Conservation (phyloP, 1,140 invertebrate genomes). For the Oscheius sp. region DNA sequence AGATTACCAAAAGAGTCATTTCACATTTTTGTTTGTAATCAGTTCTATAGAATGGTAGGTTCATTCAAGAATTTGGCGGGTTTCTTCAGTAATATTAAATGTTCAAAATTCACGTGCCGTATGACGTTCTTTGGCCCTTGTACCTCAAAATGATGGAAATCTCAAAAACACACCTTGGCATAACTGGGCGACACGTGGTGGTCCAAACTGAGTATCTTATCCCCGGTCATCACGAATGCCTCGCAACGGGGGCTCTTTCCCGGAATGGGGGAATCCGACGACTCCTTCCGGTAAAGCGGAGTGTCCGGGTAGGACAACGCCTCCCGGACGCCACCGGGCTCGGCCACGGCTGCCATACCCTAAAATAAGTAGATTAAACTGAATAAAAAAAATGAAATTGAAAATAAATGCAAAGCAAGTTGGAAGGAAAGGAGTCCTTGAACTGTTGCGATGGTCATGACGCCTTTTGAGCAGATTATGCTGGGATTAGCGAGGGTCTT, state of each 20-base stretch:
- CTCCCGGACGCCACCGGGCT: background rate
- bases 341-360: background rate
- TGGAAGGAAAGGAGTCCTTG: too few relatives aligned
- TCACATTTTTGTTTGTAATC: too few relatives aligned
- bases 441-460: too few relatives aligned
- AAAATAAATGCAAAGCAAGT: too few relatives aligned
- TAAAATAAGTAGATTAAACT: background rate
- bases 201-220: constrained; percentile 81
- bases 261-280: background rate
- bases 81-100: too few relatives aligned
- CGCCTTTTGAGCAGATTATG: too few relatives aligned
- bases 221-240: constrained; percentile 95
- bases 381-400: background rate
- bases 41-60: too few relatives aligned
- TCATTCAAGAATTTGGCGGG: too few relatives aligned
- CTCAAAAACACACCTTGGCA: constrained; percentile 50
- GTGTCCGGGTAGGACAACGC: constrained; percentile 7
- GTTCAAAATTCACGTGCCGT: too few relatives aligned
- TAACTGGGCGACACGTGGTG: constrained; percentile 66
- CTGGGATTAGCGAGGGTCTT: too few relatives aligned
- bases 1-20: too few relatives aligned
- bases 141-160: background rate
- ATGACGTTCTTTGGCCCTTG: too few relatives aligned
- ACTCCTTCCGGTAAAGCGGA: constrained; percentile 3
- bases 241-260: constrained; percentile 69